Base-by-base conservation (phyloP, 2,797 vertebrate species). In the Chelon labrosus region DNA sequence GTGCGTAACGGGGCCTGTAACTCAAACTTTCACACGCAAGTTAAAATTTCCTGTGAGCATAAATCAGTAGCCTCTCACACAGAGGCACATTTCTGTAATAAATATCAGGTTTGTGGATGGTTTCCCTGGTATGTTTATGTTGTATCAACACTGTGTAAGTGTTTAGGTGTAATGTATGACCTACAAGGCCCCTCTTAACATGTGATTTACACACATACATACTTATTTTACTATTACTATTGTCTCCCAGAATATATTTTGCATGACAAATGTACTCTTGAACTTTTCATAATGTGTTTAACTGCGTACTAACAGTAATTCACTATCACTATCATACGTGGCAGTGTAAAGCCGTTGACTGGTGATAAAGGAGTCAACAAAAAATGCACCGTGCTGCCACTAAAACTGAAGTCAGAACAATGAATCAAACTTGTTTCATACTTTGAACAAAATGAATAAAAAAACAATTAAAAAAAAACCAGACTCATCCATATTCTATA, bases 221-320 rank as follows among this genome's bases (percentile, higher is more conserved):
- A 7, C 51, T 47, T 70, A 39, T 47, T 42, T 61, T 25, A 68
- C 39, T 27, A 27, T 42, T 41, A 27, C 49, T 61, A 5, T 27
- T 62, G 39, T 60, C 25, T 38, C 51, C 13, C 39, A 52, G 11
- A 47, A 27, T 19, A 27, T n/a, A 39, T 49, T 72, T 50, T 61
- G 13, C 35, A 17, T 53, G 13, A 53, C 25, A 31, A 53, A 53
- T n/a, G 16, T 37, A 46, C 20, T 22, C 13, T 25, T 31, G 19
- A 66, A 27, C 12, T 60, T 54, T 41, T 49, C 8, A 47, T 46
- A 46, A 42, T 49, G 12, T 56, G 35, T 55, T 25, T 38, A 54
- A 61, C 13, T 60, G 25, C 1, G 31, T 38, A 25, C 17, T 14
- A 22, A 4, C 14, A 14, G 22, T 27, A 14, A 38, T 25, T 51